Evolutionary conservation across 2,888 invertebrate genomes (phyloP).

Genomic region (Sinopyrophorus schimmeli): DNA sequence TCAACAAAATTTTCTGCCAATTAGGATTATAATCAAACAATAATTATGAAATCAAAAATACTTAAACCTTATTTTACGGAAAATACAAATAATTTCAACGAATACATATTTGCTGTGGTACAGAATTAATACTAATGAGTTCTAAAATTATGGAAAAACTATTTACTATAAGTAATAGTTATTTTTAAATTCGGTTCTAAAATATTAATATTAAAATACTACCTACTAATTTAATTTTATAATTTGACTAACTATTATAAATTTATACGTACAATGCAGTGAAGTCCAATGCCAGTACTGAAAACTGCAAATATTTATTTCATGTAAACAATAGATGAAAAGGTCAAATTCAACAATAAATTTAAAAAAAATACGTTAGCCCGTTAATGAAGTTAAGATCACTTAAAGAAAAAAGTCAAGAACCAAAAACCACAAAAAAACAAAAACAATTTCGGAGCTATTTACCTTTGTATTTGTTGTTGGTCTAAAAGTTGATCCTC

Average conservation of each 20-base stretch:
- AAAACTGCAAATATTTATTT: conserved; percentile 42
- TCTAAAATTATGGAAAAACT: too few species aligned
- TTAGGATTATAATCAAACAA: too few species aligned
- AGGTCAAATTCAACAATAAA: conserved; percentile 2
- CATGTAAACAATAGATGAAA: conserved; percentile 16
- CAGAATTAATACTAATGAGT: too few species aligned
- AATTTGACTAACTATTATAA: not conserved
- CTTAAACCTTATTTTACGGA: too few species aligned
- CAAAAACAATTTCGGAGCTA: conserved; percentile 22
- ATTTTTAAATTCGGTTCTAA: too few species aligned
- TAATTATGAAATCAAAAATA: too few species aligned
- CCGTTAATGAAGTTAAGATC: conserved; percentile 8
- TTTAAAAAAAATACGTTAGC: conserved; percentile 23
- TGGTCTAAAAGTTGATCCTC: conserved; percentile 38
- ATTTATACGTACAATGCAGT: conserved; percentile 47
- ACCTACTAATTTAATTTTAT: too few species aligned
- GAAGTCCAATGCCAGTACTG: conserved; percentile 52
- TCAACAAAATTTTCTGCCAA: too few species aligned
- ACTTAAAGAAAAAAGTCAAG: conserved; percentile 13
- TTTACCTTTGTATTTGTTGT: conserved; percentile 45
- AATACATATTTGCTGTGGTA: too few species aligned
- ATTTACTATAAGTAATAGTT: too few species aligned
- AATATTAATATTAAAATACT: conserved; percentile 2
- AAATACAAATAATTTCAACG: too few species aligned
- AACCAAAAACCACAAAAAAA: conserved; percentile 12